phyloP scores from a whole-genome alignment of 2,888 invertebrate species.

The Watsonalla cultraria region DNA sequence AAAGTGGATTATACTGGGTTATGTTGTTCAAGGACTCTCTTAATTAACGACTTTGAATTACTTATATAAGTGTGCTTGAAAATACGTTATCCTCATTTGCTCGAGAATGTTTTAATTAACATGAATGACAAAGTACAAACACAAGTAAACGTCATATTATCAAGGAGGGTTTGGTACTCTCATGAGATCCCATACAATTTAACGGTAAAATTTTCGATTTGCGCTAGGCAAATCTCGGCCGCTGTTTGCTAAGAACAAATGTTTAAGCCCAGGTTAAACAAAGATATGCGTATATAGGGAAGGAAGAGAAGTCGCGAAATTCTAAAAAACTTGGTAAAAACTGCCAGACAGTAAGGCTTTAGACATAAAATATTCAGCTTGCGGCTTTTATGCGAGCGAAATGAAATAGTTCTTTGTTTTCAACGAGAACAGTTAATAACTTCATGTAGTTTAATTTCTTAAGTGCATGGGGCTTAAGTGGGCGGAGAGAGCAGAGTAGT shows the following conservation, averaged over 20 bases:
- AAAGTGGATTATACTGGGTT: not conserved
- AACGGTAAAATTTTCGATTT: slow-evolving; percentile 21
- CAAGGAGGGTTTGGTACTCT: not conserved
- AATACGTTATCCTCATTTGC: not conserved
- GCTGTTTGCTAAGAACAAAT: slow-evolving; percentile 46
- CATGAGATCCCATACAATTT: slow-evolving; percentile 11
- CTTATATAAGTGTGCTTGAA: not conserved
- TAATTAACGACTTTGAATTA: not conserved
- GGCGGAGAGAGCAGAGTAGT: slow-evolving; percentile 9
- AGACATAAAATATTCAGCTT: slow-evolving; percentile 59
- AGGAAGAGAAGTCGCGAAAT: slow-evolving; percentile 53
- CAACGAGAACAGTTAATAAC: slow-evolving; percentile 32
- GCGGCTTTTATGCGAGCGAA: slow-evolving; percentile 52
- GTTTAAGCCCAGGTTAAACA: slow-evolving; percentile 52
- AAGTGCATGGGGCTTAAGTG: slow-evolving; percentile 24
- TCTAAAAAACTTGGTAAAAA: slow-evolving; percentile 58
- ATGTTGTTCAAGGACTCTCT: not conserved
- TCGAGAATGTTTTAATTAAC: not conserved
- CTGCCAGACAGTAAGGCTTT: slow-evolving; percentile 44
- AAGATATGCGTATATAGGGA: slow-evolving; percentile 33
- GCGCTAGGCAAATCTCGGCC: slow-evolving; percentile 39
- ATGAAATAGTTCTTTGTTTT: slow-evolving; percentile 57
- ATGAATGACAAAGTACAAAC: not conserved
- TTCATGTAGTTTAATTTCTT: slow-evolving; percentile 36
- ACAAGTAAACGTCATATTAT: not conserved